phyloP scores from a whole-genome alignment of 2,797 vertebrate species.

The Peromyscus nudipes region DNA sequence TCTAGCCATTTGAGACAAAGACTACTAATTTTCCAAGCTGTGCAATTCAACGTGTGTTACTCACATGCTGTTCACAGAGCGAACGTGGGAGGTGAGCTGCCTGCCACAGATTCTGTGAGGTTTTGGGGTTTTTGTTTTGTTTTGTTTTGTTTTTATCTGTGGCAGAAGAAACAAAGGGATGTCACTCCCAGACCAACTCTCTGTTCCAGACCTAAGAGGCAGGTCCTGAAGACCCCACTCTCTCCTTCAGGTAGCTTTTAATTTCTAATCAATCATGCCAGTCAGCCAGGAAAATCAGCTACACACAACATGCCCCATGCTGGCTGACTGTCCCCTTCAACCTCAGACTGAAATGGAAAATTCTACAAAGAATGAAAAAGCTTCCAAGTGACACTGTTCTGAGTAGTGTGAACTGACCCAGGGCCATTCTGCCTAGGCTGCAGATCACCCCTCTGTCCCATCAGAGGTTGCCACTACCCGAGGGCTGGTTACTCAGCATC shows the following conservation, averaged over 20 bases:
- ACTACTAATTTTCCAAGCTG: conserved; percentile 76
- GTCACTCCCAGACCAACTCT: background rate
- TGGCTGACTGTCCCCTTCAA: background rate
- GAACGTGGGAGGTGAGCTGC: fast-evolving
- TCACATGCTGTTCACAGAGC: conserved; percentile 19
- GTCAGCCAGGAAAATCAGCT: background rate
- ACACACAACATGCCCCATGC: background rate
- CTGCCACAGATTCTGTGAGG: fast-evolving
- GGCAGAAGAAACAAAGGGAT: background rate
- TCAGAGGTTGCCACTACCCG: background rate
- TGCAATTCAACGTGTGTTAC: conserved; percentile 57
- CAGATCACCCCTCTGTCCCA: too few relatives aligned
- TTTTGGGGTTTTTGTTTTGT: background rate
- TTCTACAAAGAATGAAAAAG: background rate
- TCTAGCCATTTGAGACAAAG: conserved; percentile 68
- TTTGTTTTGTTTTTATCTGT: background rate
- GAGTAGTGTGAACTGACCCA: background rate
- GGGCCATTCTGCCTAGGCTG: background rate
- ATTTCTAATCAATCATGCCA: background rate
- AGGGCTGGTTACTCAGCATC: too few relatives aligned
- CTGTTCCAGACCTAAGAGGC: background rate
- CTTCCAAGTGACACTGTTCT: background rate
- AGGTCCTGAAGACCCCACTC: background rate
- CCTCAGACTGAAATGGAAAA: background rate
- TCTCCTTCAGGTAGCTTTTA: background rate